These are phyloP conservation scores for Euwallacea fornicatus DNA, from an alignment of 1,140 invertebrate species.

Conservation along the genomic window DNA sequence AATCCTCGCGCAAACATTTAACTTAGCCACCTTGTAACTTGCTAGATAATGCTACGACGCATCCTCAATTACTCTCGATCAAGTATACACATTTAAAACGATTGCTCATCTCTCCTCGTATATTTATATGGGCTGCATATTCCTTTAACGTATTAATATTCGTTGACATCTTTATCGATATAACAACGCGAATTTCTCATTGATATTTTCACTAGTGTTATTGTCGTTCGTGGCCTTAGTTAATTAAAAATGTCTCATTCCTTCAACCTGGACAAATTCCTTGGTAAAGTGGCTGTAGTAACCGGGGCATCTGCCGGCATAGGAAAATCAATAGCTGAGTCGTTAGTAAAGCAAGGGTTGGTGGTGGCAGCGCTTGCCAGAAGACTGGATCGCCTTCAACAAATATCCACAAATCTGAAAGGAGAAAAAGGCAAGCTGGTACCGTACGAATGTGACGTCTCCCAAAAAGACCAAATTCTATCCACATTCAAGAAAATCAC, in stretches of 20 bases:
- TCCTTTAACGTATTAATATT: no score
- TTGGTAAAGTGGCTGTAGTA: slow-evolving; percentile 24
- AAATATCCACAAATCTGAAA: slow-evolving; percentile 40
- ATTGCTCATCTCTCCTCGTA: no score
- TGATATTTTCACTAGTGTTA: no score
- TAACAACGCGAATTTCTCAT: no score
- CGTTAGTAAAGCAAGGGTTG: slow-evolving; percentile 12
- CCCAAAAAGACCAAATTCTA: slow-evolving; percentile 63
- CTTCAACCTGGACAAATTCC: slow-evolving; percentile 8
- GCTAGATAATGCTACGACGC: no score
- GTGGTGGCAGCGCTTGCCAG: slow-evolving; percentile 70
- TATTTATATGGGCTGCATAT: no score
- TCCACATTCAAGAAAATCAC: slow-evolving; percentile 63
- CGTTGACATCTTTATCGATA: no score
- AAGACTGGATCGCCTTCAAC: slow-evolving; percentile 60
- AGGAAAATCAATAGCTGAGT: slow-evolving; percentile 18
- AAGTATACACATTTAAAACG: no score
- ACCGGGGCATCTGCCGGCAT: slow-evolving; percentile 23
- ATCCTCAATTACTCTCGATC: no score
- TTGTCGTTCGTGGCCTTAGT: no score
- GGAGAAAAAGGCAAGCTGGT: slow-evolving; percentile 40
- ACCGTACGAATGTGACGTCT: slow-evolving; percentile 61
- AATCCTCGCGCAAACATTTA: no score
- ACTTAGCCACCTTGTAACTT: no score
- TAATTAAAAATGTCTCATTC: not conserved